Base-by-base conservation (phyloP, 2,113 vertebrate species). In the Ictalurus furcatus region DNA sequence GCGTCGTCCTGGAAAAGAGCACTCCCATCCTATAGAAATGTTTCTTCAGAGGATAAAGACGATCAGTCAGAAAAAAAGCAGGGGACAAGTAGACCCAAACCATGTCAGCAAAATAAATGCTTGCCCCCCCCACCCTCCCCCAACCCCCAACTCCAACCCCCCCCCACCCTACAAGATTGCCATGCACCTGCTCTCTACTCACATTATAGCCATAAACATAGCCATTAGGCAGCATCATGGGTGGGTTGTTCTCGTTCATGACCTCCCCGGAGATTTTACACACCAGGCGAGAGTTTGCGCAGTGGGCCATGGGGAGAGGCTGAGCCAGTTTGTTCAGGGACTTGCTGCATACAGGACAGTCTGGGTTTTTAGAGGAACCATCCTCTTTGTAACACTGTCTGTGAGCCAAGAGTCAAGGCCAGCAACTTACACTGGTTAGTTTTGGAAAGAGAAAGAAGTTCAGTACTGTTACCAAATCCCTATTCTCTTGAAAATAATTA, bases 161-260 rank as follows among this genome's bases (percentile, higher is more conserved):
- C 6, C 48, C 56, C 16, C 52, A 17, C 56, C 40, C 40, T 44
- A 81, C 16, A 37, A 11, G 21, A 13, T 0, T 54, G 65, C 4
- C 17, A n/a, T 71, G 44, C 34, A 54, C 14, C 44, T 6, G 40
- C 71, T 71, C 28, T 86, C 19, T 86, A 96, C 98, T 98, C 94
- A 99, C 98, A 59, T 99, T 99, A 95, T 99, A 99, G 93, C 98
- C 98, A 6, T 99, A 99, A 90, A 99, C 98, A 61, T 99, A 99
- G 94, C 98, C 98, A 65, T 99, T 99, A 92, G 98, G 98, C 93
- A 99, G 95, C 98, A 99, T 99, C 98, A 99, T 99, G 12, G 98
- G 98, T n/a, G 98, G 98, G 94, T 99, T 99, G 96, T 99, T 99
- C 96, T 99, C 98, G 11, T 99, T 99, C 98, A 99, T 99, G 85